A percentile compares a stretch with the other conserved stretches of the same genome.
phyloP scores from a whole-genome alignment of 2,888 invertebrate species.

The Glaucopsyche alexis region DNA sequence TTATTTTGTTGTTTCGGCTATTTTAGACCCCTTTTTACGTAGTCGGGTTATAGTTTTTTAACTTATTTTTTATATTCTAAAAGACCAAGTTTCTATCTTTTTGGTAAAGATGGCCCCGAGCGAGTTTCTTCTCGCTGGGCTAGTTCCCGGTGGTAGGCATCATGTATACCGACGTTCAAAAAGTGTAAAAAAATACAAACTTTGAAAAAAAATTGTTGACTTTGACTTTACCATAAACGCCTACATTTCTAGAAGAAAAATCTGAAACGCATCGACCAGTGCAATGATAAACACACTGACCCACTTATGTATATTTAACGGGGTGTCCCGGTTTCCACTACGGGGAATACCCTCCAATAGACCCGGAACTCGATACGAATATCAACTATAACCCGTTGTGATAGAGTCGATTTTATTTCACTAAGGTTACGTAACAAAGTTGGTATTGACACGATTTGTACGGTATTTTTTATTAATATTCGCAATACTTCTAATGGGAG shows the following conservation, averaged over 20 bases:
- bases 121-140: too few species aligned
- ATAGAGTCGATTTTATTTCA: not conserved
- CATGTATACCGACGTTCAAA: too few species aligned
- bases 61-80: too few species aligned
- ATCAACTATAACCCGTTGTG: not conserved
- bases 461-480: slow-evolving; percentile 26
- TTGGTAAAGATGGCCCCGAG: too few species aligned
- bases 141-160: too few species aligned
- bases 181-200: too few species aligned
- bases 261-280: slow-evolving; percentile 2
- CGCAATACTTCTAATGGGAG: slow-evolving; percentile 26
- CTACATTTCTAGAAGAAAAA: not conserved
- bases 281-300: slow-evolving; percentile 14
- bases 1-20: too few species aligned
- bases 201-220: too few species aligned
- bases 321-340: not conserved
- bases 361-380: slow-evolving; percentile 16
- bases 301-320: slow-evolving; percentile 14
- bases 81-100: too few species aligned
- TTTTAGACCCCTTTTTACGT: too few species aligned
- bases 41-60: too few species aligned
- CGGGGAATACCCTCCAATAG: not conserved
- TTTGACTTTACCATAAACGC: not conserved
- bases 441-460: slow-evolving; percentile 23
- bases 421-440: not conserved